Base-by-base conservation (phyloP, 1,140 invertebrate species). In the Drosophila simulans region DNA sequence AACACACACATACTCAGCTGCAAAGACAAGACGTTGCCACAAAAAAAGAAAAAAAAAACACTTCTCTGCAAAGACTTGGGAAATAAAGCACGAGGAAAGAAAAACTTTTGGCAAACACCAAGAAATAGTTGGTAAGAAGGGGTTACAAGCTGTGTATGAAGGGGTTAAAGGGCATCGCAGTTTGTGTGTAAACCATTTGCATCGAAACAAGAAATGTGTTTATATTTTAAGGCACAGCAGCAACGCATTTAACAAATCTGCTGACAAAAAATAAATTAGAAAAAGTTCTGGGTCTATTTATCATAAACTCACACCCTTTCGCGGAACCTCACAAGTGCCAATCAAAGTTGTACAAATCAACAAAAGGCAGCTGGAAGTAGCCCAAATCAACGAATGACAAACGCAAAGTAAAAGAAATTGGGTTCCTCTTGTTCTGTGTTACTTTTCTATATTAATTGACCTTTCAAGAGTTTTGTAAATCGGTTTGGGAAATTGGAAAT, bases 1-100 rank as follows among this genome's bases (percentile, higher is more conserved):
- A 62, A 69, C 51, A 57, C 34, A 72, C 75, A 59, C 60, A 74
- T 46, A 80, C 56, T 52, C 57, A 63, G 62, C 63, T 57, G 53
- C 34, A 53, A 52, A 48, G 40, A 62, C 52, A 81, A 79, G 83
- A 65, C 79, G 63, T 74, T 57, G 77, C 72, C 66, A 45, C 80
- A 84, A 57, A 63, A 66, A 52, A 59, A 49, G 37, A 49, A 27
- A 34, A 37, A n/a, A 27, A 59, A 66, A 58, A 78, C 55, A 78
- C 55, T 59, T 35, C 55, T 46, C 69, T 56, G 52, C 31, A 60
- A 51, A 57, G 53, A 48, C 53, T 35, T 52, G 8, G 42, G 31
- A 73, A 72, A 53, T 52, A 72, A 31, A 53, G 27, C 11, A 20
- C 31, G 52, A 52, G 69, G 7, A 40, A 74, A 75, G 10, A 13